phyloP scores from a whole-genome alignment of 1,140 invertebrate genomes.

The Micrasema longulum region DNA sequence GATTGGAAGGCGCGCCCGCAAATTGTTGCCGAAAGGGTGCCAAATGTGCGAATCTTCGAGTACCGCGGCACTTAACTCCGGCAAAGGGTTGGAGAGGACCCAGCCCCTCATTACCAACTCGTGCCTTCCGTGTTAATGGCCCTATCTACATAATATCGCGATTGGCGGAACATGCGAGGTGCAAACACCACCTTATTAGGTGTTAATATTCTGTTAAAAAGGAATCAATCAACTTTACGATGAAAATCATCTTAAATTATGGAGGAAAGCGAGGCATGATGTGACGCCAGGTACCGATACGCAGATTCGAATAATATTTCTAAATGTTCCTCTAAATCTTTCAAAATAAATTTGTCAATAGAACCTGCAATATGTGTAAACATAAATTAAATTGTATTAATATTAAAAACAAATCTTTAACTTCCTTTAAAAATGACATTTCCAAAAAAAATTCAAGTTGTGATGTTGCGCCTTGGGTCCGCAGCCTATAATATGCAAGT shows the following conservation, averaged over 20 bases:
- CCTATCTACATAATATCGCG: neutral
- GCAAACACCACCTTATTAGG: constrained; percentile 4
- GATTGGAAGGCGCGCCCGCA: constrained; percentile 21
- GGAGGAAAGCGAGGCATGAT: no score
- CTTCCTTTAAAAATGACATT: no score
- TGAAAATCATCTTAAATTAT: neutral
- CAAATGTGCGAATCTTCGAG: neutral
- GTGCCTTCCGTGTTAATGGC: constrained; percentile 23
- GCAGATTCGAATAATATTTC: no score
- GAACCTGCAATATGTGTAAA: no score
- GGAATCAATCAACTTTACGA: constrained; percentile 4
- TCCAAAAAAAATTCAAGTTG: no score
- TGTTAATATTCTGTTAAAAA: neutral
- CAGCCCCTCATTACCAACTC: constrained; percentile 7
- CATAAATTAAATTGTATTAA: no score
- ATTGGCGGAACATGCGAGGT: neutral
- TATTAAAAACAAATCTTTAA: no score
- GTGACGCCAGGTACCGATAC: no score
- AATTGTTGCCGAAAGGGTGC: constrained; percentile 1
- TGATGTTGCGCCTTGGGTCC: no score
- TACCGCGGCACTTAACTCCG: neutral
- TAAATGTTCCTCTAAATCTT: no score
- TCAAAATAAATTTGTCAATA: no score
- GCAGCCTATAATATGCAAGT: no score
- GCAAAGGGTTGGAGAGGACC: neutral